A percentile compares a stretch with the other conserved stretches of the same genome.
These are phyloP conservation scores for Chrysodeixis includens DNA, from an alignment of 2,888 invertebrate genomes.

Conservation along the genomic window DNA sequence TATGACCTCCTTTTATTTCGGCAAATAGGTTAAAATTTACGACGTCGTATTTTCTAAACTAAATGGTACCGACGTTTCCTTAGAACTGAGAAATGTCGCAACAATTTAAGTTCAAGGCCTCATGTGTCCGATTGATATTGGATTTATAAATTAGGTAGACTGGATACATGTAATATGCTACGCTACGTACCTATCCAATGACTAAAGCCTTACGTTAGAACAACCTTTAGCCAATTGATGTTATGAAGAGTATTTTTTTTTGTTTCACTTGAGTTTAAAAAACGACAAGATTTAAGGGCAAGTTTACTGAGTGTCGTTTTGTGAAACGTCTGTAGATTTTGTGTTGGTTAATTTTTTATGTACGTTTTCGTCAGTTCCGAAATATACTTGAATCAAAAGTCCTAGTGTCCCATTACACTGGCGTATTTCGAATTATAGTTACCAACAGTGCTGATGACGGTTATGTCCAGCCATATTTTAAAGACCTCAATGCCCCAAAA, in stretches of 20 bases:
- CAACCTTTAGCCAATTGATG: too few relatives aligned
- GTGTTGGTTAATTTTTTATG: too few relatives aligned
- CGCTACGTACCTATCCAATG: too few relatives aligned
- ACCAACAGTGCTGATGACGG: background rate
- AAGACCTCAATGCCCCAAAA: background rate
- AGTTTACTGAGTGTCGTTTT: too few relatives aligned
- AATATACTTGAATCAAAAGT: background rate
- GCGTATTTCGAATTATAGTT: background rate
- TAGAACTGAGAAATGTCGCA: background rate
- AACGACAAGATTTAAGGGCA: too few relatives aligned
- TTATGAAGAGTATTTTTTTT: too few relatives aligned
- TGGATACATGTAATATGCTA: background rate
- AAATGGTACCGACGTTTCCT: background rate
- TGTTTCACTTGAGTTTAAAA: too few relatives aligned
- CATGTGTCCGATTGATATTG: background rate
- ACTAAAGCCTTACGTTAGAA: too few relatives aligned
- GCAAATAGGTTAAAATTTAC: background rate
- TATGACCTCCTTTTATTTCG: conserved; percentile 3
- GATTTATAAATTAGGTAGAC: background rate
- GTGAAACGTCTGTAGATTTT: too few relatives aligned
- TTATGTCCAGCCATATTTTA: background rate
- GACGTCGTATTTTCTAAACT: background rate
- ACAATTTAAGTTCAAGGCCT: background rate
- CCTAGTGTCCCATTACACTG: background rate
- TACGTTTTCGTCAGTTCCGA: too few relatives aligned